Evolutionary conservation across 2,113 vertebrate species (phyloP), one percentile per base, ranked within the genome.

Genomic region (Tragelaphus buxtoni): DNA sequence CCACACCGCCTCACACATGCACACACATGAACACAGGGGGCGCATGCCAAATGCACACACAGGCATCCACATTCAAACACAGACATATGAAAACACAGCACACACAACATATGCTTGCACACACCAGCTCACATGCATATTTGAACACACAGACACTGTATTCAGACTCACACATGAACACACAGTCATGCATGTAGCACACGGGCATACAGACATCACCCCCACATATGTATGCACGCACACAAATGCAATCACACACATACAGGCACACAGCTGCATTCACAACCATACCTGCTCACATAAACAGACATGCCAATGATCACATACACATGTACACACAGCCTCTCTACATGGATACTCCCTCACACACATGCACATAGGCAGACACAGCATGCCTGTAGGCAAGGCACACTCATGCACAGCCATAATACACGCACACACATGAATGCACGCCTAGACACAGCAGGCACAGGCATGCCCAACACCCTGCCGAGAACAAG

Each of bases 401-500:
- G 16, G 63, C 65, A 51, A 42, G 26, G 55, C 49, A 30, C n/a
- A 4, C 42, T 30, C 18, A 9, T 1, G 51, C 35, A 4, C 94
- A 56, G 47, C 76, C 47, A 22, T 80, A 53, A 7, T 30, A 80
- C 47, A 53, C 3, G 45, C 49, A 17, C 30, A 7, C 42, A 7
- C 58, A n/a, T 5, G 13, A 1, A 56, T 28, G 18, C 77, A 51
- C 1, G 20, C 32, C 5, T 24, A 42, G 42, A 69, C 1, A 0
- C 22, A 11, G 47, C 26, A 17, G 58, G 42, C 72, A 51, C 17
- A 39, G 82, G n/a, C 82, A 1, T 3, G 0, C 24, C 10, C 74
- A 7, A 2, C 7, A 0, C 63, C 72, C 74, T 69, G 88, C 88
- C 20, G 1, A 58, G 96, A 94, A 77, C 84, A 58, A 96, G 92